Conservation (phyloP, 2,113 vertebrate genomes). For the Axis porcinus region DNA sequence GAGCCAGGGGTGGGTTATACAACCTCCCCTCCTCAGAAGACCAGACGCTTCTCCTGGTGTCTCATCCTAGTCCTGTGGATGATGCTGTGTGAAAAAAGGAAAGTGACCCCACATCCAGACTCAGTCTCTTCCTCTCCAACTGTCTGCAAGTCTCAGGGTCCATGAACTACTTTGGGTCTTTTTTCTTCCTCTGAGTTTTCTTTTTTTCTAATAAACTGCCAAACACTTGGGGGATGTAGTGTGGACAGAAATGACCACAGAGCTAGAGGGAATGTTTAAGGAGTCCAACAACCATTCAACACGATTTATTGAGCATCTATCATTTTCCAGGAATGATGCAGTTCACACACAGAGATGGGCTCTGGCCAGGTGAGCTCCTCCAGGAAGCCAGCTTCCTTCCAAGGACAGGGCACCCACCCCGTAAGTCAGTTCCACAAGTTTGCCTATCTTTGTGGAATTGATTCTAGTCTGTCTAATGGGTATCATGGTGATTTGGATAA, state of each 20-base stretch:
- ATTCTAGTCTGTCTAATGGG: background rate
- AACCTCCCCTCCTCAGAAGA: background rate
- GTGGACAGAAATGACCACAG: constrained; percentile 51
- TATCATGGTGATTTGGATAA: background rate
- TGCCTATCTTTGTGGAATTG: background rate
- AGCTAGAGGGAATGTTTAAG: constrained; percentile 43
- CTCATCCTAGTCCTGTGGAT: background rate
- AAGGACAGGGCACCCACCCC: background rate
- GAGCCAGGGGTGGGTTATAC: background rate
- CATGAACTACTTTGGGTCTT: background rate
- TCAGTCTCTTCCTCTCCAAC: background rate
- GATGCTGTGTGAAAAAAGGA: rapidly evolving
- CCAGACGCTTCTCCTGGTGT: background rate
- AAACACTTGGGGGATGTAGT: background rate
- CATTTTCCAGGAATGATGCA: background rate
- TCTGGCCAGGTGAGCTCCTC: background rate
- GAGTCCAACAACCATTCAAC: constrained; percentile 37
- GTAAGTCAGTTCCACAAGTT: background rate
- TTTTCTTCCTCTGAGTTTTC: constrained; percentile 5
- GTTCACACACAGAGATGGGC: background rate
- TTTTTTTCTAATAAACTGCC: constrained; percentile 22
- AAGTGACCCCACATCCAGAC: background rate
- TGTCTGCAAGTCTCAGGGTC: background rate
- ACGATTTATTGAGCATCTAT: constrained; percentile 39
- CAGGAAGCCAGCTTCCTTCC: background rate